Conservation (phyloP, 2,888 invertebrate species). For the Cepaea hortensis region DNA sequence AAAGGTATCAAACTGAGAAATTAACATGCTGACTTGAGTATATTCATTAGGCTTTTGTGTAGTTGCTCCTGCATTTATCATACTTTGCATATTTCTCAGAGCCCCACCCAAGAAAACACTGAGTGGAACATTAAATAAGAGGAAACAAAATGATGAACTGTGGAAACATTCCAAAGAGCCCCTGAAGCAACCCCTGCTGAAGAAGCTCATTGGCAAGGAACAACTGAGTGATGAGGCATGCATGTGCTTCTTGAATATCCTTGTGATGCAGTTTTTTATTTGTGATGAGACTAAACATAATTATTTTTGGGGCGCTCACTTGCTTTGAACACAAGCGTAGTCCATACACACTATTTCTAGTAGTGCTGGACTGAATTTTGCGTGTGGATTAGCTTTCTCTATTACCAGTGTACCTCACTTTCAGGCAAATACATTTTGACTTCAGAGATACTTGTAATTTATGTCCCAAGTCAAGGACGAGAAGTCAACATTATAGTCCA, state of each 20-base stretch:
- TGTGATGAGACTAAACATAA: background rate
- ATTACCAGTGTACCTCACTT: background rate
- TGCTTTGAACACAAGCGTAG: no score
- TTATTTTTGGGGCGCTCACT: background rate
- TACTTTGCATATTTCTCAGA: constrained; percentile 77
- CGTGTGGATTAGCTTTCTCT: no score
- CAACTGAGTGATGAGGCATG: constrained; percentile 95
- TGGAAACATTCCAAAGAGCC: constrained; percentile 91
- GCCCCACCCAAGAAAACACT: constrained; percentile 95
- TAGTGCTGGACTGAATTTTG: no score
- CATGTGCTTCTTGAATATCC: constrained; percentile 92
- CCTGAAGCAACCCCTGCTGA: constrained; percentile 92
- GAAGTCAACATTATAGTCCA: no score
- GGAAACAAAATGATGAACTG: constrained; percentile 88
- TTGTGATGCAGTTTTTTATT: constrained; percentile 74
- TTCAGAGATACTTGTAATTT: no score
- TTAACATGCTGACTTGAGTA: no score
- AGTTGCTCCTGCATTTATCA: no score
- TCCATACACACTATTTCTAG: no score
- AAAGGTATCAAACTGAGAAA: no score
- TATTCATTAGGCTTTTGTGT: no score
- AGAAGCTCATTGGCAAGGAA: constrained; percentile 90
- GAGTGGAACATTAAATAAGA: constrained; percentile 91
- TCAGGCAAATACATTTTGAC: no score
- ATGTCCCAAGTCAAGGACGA: no score